phyloP scores from a whole-genome alignment of 2,113 vertebrate genomes.

The Lucifuga dentata region DNA sequence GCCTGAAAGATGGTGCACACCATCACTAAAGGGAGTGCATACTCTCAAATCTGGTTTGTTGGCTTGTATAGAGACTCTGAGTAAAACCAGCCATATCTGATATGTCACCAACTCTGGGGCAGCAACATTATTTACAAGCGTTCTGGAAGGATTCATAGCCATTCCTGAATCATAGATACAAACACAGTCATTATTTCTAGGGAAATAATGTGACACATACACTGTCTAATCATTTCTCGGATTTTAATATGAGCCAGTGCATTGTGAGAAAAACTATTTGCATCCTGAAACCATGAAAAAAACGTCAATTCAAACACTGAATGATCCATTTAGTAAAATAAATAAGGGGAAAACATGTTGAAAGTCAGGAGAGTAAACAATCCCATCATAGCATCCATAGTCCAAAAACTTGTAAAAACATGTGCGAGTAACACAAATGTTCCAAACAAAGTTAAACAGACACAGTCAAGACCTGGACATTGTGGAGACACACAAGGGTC shows the following conservation, averaged over 20 bases:
- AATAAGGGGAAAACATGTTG: conserved; percentile 53
- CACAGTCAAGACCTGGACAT: conserved; percentile 49
- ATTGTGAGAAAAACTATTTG: conserved; percentile 33
- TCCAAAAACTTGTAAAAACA: conserved; percentile 42
- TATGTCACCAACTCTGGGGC: conserved; percentile 38
- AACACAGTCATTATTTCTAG: conserved; percentile 57
- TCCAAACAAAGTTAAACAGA: conserved; percentile 73
- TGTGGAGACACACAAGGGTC: conserved; percentile 52
- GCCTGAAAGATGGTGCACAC: conserved; percentile 19
- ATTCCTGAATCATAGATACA: conserved; percentile 54
- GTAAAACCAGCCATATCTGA: conserved; percentile 16
- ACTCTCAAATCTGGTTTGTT: not conserved
- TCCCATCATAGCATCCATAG: conserved; percentile 33
- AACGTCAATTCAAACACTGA: conserved; percentile 38
- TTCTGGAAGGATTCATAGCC: conserved; percentile 60
- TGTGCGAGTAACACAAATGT: conserved; percentile 63
- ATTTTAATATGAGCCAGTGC: conserved; percentile 13
- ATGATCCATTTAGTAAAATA: conserved; percentile 43
- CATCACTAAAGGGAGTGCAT: conserved; percentile 24
- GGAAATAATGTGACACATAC: conserved; percentile 39
- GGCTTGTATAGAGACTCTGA: conserved; percentile 7
- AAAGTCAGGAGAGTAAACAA: conserved; percentile 57
- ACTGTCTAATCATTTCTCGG: conserved; percentile 46
- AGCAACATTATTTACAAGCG: conserved; percentile 62
- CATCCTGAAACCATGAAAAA: conserved; percentile 32